Base-by-base conservation (phyloP, 1,140 invertebrate species). In the Heterodera carotae region DNA sequence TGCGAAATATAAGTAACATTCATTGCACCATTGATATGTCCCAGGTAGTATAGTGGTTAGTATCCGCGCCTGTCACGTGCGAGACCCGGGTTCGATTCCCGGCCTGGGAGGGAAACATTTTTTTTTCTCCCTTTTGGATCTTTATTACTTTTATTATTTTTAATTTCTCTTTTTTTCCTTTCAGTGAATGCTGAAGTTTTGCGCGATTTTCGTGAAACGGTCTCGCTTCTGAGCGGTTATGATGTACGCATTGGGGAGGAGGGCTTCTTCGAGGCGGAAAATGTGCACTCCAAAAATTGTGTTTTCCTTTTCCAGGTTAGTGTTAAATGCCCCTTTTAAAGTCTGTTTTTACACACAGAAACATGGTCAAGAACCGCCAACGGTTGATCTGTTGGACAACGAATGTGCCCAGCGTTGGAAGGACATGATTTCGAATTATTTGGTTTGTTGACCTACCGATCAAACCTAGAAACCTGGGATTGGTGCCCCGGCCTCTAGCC, bases 41-140 rank as follows among this genome's bases (percentile, higher is more conserved):
- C 68, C 56, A 71, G 59, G 6, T 62, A 80, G 36, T 80, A 71
- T 69, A 80, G 48, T 76, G 76, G 76, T 76, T 70, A 76, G 76
- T 76, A 76, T 76, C 76, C 76, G 76, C 76, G 79, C 80, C 79
- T 76, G 74, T 68, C 36, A 70, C 68, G 66, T 80, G 76, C 76
- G 76, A 76, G 76, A 76, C 76, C 76, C 76, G 76, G 76, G 76
- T 76, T 76, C 69, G 76, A 76, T 76, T 76, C 76, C 76, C 76
- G 76, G 71, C 69, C 76, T 43, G 67, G 76, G 76, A 76, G 76
- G n/a, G 48, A 70, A 29, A 69, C n/a, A 43, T 69, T 69, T 69
- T 69, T 69, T 69, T 29, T 69, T 69, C 8, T 69, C 31, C 31
- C 34, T n/a, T 31, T 69, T 34, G 34, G 12, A 1, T 8, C 27